Evolutionary conservation across 2,113 vertebrate genomes (phyloP).

Genomic region (Dolichotis patagonum): DNA sequence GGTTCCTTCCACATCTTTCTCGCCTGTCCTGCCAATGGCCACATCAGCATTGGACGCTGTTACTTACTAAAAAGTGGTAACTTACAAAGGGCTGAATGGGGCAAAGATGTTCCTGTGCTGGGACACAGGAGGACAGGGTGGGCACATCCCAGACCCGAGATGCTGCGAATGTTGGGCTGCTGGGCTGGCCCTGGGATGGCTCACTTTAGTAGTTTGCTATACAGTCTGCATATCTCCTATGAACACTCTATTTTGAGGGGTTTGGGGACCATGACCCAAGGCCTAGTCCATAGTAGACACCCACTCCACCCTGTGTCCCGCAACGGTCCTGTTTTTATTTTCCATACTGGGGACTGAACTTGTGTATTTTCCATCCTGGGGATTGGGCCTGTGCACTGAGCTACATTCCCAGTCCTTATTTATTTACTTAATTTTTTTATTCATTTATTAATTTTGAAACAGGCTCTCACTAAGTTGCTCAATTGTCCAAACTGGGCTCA

Average conservation of each 20-base stretch:
- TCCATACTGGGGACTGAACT: background rate
- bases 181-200: background rate
- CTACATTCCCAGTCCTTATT: too few relatives aligned
- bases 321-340: background rate
- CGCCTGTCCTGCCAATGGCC: background rate
- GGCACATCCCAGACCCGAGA: background rate
- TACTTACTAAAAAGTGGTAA: background rate
- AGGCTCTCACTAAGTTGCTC: too few relatives aligned
- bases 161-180: background rate
- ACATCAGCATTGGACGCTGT: background rate
- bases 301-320: background rate
- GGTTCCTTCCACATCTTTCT: background rate
- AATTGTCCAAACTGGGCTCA: too few relatives aligned
- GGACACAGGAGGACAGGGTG: rapidly evolving
- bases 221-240: background rate
- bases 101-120: rapidly evolving
- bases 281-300: background rate
- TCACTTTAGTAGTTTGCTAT: background rate
- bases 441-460: too few relatives aligned
- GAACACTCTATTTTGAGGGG: background rate
- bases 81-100: rapidly evolving
- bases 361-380: background rate
- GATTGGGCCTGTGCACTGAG: background rate
- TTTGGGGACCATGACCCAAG: background rate
- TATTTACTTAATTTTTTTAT: too few relatives aligned